A percentile compares a stretch with the other conserved stretches of the same genome.
Conservation (phyloP, 2,113 vertebrate genomes). For the Azemiops feae region DNA sequence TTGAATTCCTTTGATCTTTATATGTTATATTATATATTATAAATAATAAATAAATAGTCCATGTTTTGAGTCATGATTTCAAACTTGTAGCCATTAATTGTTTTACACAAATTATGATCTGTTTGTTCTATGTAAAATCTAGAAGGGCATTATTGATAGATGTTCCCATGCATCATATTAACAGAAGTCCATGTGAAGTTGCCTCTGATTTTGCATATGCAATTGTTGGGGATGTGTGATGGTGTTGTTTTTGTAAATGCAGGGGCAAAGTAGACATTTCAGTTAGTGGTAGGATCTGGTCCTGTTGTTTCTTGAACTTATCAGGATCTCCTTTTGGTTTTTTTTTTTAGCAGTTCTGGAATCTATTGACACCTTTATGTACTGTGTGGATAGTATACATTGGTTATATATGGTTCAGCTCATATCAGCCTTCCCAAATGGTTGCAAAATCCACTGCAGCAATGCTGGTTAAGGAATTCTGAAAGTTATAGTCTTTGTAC, state of each 20-base stretch:
- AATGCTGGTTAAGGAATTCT: not conserved
- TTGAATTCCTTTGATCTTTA: not conserved
- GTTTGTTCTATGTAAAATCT: not conserved
- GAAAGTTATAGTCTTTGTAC: not conserved
- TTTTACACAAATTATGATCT: not conserved
- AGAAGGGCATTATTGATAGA: not conserved
- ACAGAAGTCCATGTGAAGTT: not conserved
- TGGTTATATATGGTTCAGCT: not conserved
- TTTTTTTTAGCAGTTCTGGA: not conserved
- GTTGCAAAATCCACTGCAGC: not conserved
- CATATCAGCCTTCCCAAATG: not conserved
- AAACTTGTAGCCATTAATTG: not conserved
- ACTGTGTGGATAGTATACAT: too few relatives aligned
- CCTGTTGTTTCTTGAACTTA: not conserved
- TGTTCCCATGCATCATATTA: not conserved
- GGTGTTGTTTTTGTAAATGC: not conserved
- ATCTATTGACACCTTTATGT: not conserved
- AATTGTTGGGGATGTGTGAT: not conserved
- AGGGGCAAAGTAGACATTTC: not conserved
- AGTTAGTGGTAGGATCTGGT: not conserved
- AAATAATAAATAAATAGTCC: not conserved
- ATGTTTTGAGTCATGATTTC: not conserved
- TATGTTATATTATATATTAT: not conserved
- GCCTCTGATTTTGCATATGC: not conserved
- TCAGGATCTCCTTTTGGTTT: not conserved